Percentiles rank a stretch among this genome's conserved stretches.
Conservation (phyloP, 2,797 vertebrate species). For the Coregonus suidteri region DNA sequence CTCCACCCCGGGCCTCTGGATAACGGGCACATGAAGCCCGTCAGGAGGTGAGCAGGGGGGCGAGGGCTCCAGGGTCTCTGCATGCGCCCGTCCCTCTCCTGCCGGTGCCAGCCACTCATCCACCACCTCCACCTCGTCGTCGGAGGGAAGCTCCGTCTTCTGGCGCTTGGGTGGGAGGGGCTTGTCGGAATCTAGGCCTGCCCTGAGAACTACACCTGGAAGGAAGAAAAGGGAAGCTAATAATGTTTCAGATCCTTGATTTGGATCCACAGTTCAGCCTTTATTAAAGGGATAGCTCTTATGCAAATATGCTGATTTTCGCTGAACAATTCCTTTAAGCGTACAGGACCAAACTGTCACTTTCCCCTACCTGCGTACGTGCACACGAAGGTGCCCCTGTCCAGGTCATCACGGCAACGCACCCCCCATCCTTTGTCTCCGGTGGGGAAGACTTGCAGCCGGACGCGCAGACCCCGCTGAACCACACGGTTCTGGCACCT, state of each 20-base stretch:
- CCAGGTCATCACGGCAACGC: constrained; percentile 90
- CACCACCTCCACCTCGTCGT: constrained; percentile 80
- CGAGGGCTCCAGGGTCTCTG: constrained; percentile 33
- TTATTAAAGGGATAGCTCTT: background rate
- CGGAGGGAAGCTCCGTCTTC: constrained; percentile 59
- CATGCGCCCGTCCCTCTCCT: constrained; percentile 24
- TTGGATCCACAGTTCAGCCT: background rate
- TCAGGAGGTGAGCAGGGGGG: constrained; percentile 22
- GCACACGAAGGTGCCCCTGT: constrained; percentile 90
- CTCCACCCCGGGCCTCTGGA: constrained; percentile 71
- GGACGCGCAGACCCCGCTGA: constrained; percentile 86
- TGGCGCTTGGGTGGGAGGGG: constrained; percentile 44
- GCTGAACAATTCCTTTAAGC: background rate
- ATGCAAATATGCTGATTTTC: background rate
- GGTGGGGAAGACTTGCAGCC: constrained; percentile 89
- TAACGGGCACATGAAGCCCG: constrained; percentile 60
- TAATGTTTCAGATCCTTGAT: background rate
- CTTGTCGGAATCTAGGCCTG: constrained; percentile 26
- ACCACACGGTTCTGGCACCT: constrained; percentile 92
- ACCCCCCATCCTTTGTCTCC: constrained; percentile 87
- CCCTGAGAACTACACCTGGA: constrained; percentile 69
- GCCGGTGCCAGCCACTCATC: constrained; percentile 74
- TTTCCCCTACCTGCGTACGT: constrained; percentile 84
- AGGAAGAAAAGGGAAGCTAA: background rate
- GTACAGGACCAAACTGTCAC: background rate